Evolutionary conservation across 2,797 vertebrate genomes (phyloP), one percentile per base, ranked within the genome.

Genomic region (Setipinna tenuifilis): DNA sequence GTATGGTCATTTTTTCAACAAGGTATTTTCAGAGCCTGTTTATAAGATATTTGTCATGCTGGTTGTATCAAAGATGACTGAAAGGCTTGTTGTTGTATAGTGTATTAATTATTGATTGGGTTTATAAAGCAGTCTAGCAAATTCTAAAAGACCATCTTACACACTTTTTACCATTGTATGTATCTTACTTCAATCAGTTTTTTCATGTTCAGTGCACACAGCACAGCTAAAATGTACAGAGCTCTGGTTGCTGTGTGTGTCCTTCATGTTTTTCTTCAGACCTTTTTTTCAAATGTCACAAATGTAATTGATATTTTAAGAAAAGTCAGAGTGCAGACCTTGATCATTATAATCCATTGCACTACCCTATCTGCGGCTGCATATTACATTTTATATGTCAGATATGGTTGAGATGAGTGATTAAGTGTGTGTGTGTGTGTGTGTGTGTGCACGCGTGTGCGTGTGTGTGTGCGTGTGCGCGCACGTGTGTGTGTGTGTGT

Each of bases 391-490:
- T 78, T 5, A 44, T 78, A 44, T 41, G 41, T 78, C 19, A 41
- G 28, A 71, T 35, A 9, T 35, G 31, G 35, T 35, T 41, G 16
- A 75, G 35, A 44, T 75, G 28, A 35, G 68, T 75, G 28, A 9
- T 14, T 35, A 84, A 58, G n/a, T 7, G 28, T 35, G 25, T 23
- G 54, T 17, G 6, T 81, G 54, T 16, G 17, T 9, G 4, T 19
- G 54, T 10, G 12, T 25, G 81, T 25, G 46, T 41, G 61, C 71
- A 23, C 82, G 81, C 54, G 31, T 44, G 16, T 14, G 14, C 19
- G 35, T 71, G 31, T 78, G 44, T 59, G 31, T 61, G 87, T 81
- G 58, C 88, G 87, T 84, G 83, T 31, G 65, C 46, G 83, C 89
- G 85, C 85, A 87, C 14, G 50, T 54, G 2, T 54, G 50, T 54